Percentiles rank a stretch among this genome's conserved stretches.
Conservation (phyloP, 2,888 invertebrate genomes). For the Hypselothyrea guttata region DNA sequence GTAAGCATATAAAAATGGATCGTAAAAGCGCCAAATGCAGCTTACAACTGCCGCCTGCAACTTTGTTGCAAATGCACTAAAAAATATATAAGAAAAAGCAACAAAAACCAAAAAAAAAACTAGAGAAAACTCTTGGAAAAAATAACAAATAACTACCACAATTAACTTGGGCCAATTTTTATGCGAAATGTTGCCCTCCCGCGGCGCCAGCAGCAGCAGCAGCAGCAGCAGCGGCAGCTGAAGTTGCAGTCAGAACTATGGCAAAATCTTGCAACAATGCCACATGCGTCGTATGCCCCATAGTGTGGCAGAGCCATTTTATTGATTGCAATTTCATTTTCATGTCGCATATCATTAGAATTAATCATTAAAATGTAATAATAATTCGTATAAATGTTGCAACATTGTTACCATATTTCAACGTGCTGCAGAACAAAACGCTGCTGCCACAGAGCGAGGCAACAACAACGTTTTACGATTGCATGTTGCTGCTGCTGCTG, state of each 20-base stretch:
- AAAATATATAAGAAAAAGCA: neutral
- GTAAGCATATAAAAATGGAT: slow-evolving; percentile 73
- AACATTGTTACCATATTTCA: slow-evolving; percentile 71
- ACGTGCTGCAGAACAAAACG: slow-evolving; percentile 37
- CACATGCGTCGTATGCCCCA: neutral
- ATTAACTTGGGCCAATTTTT: slow-evolving; percentile 74
- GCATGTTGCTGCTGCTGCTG: slow-evolving; percentile 51
- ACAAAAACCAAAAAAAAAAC: slow-evolving; percentile 10
- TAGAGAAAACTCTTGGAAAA: slow-evolving; percentile 44
- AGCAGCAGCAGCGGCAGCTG: slow-evolving; percentile 43
- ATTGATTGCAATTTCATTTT: slow-evolving; percentile 63
- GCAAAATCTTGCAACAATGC: slow-evolving; percentile 26
- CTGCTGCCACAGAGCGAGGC: slow-evolving; percentile 12
- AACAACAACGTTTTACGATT: slow-evolving; percentile 63
- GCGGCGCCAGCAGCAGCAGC: slow-evolving; percentile 59
- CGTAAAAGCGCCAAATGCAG: slow-evolving; percentile 72
- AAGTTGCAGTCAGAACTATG: slow-evolving; percentile 31
- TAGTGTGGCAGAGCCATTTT: slow-evolving; percentile 40
- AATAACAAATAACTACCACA: slow-evolving; percentile 74
- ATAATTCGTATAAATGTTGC: slow-evolving; percentile 79
- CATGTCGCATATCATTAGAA: slow-evolving; percentile 80
- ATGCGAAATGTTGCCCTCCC: slow-evolving; percentile 42
- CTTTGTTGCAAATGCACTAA: slow-evolving; percentile 49
- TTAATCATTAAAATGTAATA: slow-evolving; percentile 81
- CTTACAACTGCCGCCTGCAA: slow-evolving; percentile 59